A percentile compares a stretch with the other conserved stretches of the same genome.
phyloP scores from a whole-genome alignment of 2,888 invertebrate genomes.

The Baronia brevicornis region DNA sequence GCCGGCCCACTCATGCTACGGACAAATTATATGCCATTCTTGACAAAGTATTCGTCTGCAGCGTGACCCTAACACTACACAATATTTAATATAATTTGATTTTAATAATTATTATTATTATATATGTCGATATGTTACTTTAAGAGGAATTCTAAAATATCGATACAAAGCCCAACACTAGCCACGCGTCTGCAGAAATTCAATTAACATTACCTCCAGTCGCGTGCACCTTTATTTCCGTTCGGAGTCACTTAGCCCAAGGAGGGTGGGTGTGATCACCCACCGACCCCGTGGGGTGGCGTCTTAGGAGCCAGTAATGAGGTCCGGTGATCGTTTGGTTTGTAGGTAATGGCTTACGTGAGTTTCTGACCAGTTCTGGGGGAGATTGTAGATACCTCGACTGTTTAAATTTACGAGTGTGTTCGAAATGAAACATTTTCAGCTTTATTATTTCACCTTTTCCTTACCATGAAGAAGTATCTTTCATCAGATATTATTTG shows the following conservation, averaged over 20 bases:
- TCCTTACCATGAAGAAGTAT: too few relatives aligned
- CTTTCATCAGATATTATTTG: too few relatives aligned
- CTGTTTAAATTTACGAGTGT: background rate
- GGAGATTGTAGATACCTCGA: slow-evolving; percentile 8
- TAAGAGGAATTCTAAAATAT: slow-evolving; percentile 16
- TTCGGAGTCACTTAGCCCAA: slow-evolving; percentile 70
- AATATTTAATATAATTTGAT: too few relatives aligned
- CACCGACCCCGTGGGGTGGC: slow-evolving; percentile 23
- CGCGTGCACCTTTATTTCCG: slow-evolving; percentile 77
- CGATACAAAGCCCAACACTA: slow-evolving; percentile 35
- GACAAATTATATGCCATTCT: too few relatives aligned
- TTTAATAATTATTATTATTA: slow-evolving; percentile 3
- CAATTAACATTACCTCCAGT: slow-evolving; percentile 77
- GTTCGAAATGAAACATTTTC: too few relatives aligned
- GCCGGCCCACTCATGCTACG: too few relatives aligned
- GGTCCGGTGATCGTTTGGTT: slow-evolving; percentile 73
- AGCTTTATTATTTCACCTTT: too few relatives aligned
- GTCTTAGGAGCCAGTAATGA: slow-evolving; percentile 65
- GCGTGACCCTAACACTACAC: too few relatives aligned
- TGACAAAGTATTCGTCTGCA: too few relatives aligned
- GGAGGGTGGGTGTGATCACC: slow-evolving; percentile 20
- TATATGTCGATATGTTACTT: background rate
- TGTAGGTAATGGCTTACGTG: slow-evolving; percentile 70
- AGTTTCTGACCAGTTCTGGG: slow-evolving; percentile 32
- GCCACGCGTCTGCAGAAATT: slow-evolving; percentile 70